These are phyloP conservation scores for Cygnus olor DNA, from an alignment of 2,797 vertebrate genomes.

Conservation along the genomic window DNA sequence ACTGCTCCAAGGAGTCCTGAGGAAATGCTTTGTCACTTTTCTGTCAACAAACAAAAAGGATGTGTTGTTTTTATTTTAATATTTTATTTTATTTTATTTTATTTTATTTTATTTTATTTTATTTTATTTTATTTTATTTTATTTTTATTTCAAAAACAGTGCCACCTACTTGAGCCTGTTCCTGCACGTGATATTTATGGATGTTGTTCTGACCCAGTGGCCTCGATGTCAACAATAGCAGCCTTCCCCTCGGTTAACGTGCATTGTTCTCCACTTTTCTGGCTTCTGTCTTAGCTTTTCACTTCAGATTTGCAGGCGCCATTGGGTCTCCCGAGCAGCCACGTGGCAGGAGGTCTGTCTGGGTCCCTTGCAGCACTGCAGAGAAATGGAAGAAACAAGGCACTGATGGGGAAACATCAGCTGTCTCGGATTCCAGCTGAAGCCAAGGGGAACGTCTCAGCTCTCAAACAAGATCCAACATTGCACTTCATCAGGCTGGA, in stretches of 20 bases:
- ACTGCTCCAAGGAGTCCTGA: neutral
- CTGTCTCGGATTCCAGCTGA: neutral
- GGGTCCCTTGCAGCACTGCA: neutral
- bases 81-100: too few relatives aligned
- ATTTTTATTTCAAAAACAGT: neutral
- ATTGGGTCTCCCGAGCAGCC: neutral
- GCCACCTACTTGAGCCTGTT: neutral
- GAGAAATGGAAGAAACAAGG: neutral
- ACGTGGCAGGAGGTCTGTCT: neutral
- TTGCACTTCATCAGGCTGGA: neutral
- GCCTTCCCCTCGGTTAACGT: neutral
- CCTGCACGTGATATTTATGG: neutral
- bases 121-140: too few relatives aligned
- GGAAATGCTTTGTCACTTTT: neutral
- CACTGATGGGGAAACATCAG: neutral
- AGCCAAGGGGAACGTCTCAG: neutral
- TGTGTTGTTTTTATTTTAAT: too few relatives aligned
- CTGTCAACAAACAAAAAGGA: neutral
- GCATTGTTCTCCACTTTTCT: conserved; percentile 26
- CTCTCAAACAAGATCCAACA: neutral
- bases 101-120: too few relatives aligned
- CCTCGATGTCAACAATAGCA: neutral
- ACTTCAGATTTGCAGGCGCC: neutral
- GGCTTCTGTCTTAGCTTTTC: neutral
- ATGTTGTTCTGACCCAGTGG: conserved; percentile 49